Conservation (phyloP, 2,113 vertebrate species). For the Microcebus murinus region DNA sequence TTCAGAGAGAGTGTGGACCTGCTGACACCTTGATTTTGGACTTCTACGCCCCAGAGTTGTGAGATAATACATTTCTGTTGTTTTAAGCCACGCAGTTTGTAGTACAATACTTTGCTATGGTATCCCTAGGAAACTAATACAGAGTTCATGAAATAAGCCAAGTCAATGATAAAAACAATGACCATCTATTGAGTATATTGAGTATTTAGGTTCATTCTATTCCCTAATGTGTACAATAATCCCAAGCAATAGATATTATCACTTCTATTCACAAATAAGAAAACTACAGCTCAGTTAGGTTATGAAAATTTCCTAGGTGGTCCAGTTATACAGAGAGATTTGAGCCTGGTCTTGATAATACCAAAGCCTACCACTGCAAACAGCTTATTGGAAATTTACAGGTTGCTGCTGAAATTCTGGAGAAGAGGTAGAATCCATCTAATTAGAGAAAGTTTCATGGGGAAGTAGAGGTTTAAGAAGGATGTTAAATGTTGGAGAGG, state of each 20-base stretch:
- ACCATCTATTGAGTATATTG: neutral
- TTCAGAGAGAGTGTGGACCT: neutral
- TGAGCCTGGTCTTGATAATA: neutral
- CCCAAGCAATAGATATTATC: neutral
- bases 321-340: neutral
- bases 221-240: constrained; percentile 9
- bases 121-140: neutral
- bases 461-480: neutral
- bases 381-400: neutral
- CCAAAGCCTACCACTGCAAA: neutral
- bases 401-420: neutral
- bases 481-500: neutral
- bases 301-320: neutral
- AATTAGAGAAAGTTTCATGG: neutral
- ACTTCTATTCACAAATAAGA: neutral
- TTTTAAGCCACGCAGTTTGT: neutral
- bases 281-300: neutral
- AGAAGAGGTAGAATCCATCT: neutral
- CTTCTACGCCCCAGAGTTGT: neutral
- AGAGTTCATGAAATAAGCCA: neutral
- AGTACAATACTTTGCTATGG: neutral
- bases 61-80: neutral
- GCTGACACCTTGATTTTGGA: neutral
- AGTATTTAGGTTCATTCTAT: neutral
- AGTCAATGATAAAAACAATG: neutral